These are phyloP conservation scores for Malacoctenus gilli DNA, from an alignment of 2,797 vertebrate species.

Conservation along the genomic window DNA sequence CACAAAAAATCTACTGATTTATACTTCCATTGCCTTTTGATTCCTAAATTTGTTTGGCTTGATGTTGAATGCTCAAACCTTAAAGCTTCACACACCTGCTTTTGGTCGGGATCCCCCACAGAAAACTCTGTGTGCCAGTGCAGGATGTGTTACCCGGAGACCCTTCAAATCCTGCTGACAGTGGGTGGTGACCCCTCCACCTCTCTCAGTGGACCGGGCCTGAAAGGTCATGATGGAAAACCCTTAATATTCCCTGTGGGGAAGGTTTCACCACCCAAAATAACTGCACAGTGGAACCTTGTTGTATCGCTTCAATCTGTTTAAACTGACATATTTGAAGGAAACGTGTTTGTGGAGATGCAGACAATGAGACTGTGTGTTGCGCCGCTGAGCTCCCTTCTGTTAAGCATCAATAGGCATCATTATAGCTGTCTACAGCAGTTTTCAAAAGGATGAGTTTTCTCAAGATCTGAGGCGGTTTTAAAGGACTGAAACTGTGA, in stretches of 20 bases:
- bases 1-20: no score
- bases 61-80: not conserved
- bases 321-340: slow-evolving; percentile 8
- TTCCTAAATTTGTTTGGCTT: not conserved
- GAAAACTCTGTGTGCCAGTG: slow-evolving; percentile 16
- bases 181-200: slow-evolving; percentile 39
- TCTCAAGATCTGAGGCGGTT: no score
- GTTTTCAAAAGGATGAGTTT: no score
- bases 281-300: slow-evolving; percentile 46
- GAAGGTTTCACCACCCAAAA: slow-evolving; percentile 43
- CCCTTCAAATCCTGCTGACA: slow-evolving; percentile 11
- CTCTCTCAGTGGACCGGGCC: slow-evolving; percentile 34
- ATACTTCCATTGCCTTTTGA: not conserved
- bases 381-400: no score
- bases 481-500: no score
- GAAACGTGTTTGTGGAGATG: slow-evolving; percentile 42
- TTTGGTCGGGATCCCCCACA: not conserved
- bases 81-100: slow-evolving; percentile 6
- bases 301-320: slow-evolving; percentile 27
- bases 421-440: no score
- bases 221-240: slow-evolving; percentile 49
- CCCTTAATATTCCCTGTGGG: slow-evolving; percentile 20
- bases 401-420: no score
- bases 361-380: not conserved
- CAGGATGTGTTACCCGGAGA: slow-evolving; percentile 32